phyloP scores from a whole-genome alignment of 2,888 invertebrate genomes.

The Drosophila anomalata region DNA sequence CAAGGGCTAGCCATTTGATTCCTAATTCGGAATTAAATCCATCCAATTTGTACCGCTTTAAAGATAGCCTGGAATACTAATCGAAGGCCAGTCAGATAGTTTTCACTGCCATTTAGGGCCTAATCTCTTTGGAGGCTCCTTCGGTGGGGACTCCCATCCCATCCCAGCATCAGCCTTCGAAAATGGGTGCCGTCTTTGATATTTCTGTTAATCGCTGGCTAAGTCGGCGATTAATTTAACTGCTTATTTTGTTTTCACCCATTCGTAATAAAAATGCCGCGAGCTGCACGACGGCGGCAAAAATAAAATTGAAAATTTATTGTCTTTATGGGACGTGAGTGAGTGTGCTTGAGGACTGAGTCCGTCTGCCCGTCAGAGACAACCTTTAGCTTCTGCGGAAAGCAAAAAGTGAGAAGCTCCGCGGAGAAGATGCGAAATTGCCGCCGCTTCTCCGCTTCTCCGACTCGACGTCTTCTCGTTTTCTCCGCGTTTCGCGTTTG shows the following conservation, averaged over 20 bases:
- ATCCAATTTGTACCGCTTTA: slow-evolving; percentile 4
- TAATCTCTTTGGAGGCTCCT: not conserved
- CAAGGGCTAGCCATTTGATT: not conserved
- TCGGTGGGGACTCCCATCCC: not conserved
- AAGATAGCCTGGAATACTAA: slow-evolving; percentile 21
- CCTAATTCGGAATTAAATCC: not conserved
- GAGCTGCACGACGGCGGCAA: slow-evolving; percentile 59
- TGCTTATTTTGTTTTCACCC: slow-evolving; percentile 74
- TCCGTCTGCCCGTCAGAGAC: slow-evolving; percentile 26
- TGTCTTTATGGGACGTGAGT: slow-evolving; percentile 57
- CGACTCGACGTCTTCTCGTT: not conserved
- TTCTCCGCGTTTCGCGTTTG: slow-evolving; percentile 51
- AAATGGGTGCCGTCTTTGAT: slow-evolving; percentile 60
- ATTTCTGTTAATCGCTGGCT: slow-evolving; percentile 52
- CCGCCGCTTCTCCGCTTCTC: slow-evolving; percentile 8
- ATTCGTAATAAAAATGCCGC: slow-evolving; percentile 59
- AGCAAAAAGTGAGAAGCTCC: slow-evolving; percentile 14
- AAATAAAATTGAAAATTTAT: slow-evolving; percentile 73
- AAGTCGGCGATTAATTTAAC: slow-evolving; percentile 76
- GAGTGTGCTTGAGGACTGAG: slow-evolving; percentile 15
- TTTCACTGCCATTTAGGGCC: slow-evolving; percentile 22
- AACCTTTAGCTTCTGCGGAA: slow-evolving; percentile 74
- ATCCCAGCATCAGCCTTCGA: slow-evolving; percentile 18
- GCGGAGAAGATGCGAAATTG: slow-evolving; percentile 37
- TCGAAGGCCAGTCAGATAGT: slow-evolving; percentile 2